Conservation (phyloP, 1,140 invertebrate genomes). For the Lasioglossum baleicum region DNA sequence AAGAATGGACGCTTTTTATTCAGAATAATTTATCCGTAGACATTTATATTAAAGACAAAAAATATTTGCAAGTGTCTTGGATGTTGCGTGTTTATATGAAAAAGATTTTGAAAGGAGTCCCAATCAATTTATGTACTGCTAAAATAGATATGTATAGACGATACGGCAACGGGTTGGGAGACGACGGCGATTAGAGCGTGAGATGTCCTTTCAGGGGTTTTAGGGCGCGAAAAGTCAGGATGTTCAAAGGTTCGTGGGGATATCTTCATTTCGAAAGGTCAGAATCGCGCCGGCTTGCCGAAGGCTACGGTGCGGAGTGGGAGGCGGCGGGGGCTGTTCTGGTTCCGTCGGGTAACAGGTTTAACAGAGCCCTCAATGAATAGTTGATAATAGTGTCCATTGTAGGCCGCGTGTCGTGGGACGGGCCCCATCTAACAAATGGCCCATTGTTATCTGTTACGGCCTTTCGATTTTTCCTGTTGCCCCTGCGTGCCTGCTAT, state of each 20-base stretch:
- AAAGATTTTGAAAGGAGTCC: no score
- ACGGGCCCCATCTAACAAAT: slow-evolving; percentile 70
- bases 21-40: no score
- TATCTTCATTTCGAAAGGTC: slow-evolving; percentile 55
- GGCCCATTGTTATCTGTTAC: slow-evolving; percentile 71
- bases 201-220: not conserved
- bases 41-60: no score
- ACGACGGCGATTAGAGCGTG: no score
- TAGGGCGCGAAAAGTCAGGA: not conserved
- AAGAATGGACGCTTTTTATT: no score
- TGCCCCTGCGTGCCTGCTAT: slow-evolving; percentile 25
- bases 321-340: slow-evolving; percentile 18
- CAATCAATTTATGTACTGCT: no score
- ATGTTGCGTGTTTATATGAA: no score
- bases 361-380: slow-evolving; percentile 65
- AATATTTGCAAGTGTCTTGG: no score
- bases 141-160: no score
- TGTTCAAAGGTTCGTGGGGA: slow-evolving; percentile 11
- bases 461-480: slow-evolving; percentile 37
- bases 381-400: slow-evolving; percentile 73
- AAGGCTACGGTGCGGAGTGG: slow-evolving; percentile 2
- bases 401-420: slow-evolving; percentile 62
- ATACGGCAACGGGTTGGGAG: no score
- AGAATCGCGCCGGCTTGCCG: not conserved
- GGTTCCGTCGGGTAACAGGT: slow-evolving; percentile 51